Base-by-base conservation (phyloP, 1,140 invertebrate genomes). In the Bacillus rossius region DNA sequence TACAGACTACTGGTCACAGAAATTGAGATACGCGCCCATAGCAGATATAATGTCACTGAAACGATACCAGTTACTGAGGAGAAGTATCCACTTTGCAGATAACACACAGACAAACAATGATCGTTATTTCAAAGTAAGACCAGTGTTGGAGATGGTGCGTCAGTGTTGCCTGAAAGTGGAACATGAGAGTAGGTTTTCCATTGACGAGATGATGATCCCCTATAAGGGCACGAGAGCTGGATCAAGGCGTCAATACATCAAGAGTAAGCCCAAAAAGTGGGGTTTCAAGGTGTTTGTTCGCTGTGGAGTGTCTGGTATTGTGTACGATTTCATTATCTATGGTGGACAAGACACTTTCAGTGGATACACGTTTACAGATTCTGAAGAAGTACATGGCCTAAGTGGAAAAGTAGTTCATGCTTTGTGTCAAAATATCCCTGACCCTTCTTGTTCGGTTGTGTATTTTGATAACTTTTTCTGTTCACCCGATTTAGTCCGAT, bases 71-170 rank as follows among this genome's bases (percentile, higher is more conserved):
- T 54, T 59, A 7, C 43, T 64, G 2, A 34, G 58, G 43, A 61
- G 54, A 37, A 57, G 49, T 60, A 22, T 69, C 48, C 62, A 61
- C 62, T 19, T 67, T 54, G 47, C 48, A 51, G 48, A 66, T 54
- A 69, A 64, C 53, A 64, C 63, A 62, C 60, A 65, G 38, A 61
- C 64, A 29, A 48, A 70, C 8, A 62, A 71, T 50, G 72, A 75
- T 62, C 60, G 63, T 62, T 64, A 73, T 8, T 66, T 67, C 61
- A 76, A 74, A 67, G 64, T 75, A 45, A 61, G 67, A 59, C 69
- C 69, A 47, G 16, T 76, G 45, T 49, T 67, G 45, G 63, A 65
- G 26, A 57, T 66, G 53, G 49, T 74, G 19, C 68, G 69, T 41
- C 58, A 66, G 43, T 61, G 47, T 47, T 70, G 69, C 53, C 22